Conservation (phyloP, 2,797 vertebrate species). For the Lacerta viridis region DNA sequence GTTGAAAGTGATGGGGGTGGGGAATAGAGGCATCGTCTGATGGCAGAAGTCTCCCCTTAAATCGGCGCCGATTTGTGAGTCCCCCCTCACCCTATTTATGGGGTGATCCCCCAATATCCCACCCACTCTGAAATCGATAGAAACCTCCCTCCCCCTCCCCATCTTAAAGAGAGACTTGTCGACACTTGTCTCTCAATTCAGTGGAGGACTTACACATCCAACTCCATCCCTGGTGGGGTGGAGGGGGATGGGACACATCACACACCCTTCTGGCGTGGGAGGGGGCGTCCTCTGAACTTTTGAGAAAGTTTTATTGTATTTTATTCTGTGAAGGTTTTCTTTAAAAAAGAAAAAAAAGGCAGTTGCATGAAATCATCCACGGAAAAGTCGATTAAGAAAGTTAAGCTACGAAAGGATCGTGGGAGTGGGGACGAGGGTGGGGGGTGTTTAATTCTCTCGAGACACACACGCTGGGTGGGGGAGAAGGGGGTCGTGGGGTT, state of each 20-base stretch:
- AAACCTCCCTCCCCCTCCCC: constrained; percentile 33
- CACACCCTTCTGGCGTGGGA: constrained; percentile 54
- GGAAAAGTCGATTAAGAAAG: constrained; percentile 79
- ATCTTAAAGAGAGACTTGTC: neutral
- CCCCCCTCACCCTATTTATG: constrained; percentile 75
- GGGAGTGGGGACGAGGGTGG: constrained; percentile 48
- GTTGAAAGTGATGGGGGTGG: constrained; percentile 71
- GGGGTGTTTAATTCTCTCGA: constrained; percentile 61
- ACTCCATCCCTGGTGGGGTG: constrained; percentile 26
- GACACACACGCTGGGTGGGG: constrained; percentile 7
- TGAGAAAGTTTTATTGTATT: constrained; percentile 83
- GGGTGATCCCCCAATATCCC: constrained; percentile 71
- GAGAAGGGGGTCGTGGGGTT: neutral
- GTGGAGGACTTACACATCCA: neutral
- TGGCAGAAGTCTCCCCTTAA: constrained; percentile 69
- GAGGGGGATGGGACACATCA: constrained; percentile 31
- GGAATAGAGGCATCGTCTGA: constrained; percentile 63
- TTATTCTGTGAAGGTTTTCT: constrained; percentile 64
- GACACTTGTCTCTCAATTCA: neutral
- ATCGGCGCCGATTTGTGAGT: constrained; percentile 67
- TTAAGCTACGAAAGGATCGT: constrained; percentile 61
- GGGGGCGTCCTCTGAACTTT: constrained; percentile 77
- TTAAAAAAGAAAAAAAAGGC: constrained; percentile 50
- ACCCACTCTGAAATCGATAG: constrained; percentile 65
- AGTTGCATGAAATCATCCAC: constrained; percentile 45